Evolutionary conservation across 2,888 invertebrate genomes (phyloP).

Genomic region (Petrolisthes manimaculis): DNA sequence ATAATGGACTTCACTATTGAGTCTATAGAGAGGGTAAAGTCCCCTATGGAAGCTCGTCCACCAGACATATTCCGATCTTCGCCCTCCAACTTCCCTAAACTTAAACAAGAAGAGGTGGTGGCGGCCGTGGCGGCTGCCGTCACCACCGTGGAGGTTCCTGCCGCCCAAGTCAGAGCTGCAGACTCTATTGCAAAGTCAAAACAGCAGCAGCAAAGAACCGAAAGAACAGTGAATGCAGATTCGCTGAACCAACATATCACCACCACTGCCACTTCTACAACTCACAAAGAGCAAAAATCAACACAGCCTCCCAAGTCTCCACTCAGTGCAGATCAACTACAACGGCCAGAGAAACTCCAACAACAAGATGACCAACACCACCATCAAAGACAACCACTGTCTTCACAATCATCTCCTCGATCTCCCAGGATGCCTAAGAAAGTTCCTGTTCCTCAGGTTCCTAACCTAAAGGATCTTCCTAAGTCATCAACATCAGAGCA

Average conservation of each 20-base stretch:
- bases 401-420: conserved; percentile 54
- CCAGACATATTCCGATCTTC: conserved; percentile 62
- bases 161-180: neutral
- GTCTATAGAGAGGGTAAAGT: conserved; percentile 57
- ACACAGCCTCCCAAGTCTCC: conserved; percentile 48
- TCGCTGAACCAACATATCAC: conserved; percentile 34
- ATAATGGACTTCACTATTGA: conserved; percentile 59
- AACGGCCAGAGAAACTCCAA: neutral
- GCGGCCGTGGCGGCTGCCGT: conserved; percentile 19
- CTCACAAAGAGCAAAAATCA: conserved; percentile 45
- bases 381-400: conserved; percentile 42
- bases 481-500: conserved; percentile 39
- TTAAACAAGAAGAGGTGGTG: conserved; percentile 39
- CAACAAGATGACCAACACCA: conserved; percentile 5
- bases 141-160: conserved; percentile 21
- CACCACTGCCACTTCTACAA: conserved; percentile 46
- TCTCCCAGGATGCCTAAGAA: conserved; percentile 64
- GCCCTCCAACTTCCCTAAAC: conserved; percentile 35
- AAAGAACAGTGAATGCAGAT: neutral
- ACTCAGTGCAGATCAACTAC: neutral
- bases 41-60: conserved; percentile 60
- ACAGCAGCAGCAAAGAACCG: neutral
- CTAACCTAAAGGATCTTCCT: conserved; percentile 58
- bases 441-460: conserved; percentile 62
- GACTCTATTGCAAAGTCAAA: neutral